These are phyloP conservation scores for Aplidium turbinatum DNA, from an alignment of 23 tunicate genomes.

Conservation along the genomic window DNA sequence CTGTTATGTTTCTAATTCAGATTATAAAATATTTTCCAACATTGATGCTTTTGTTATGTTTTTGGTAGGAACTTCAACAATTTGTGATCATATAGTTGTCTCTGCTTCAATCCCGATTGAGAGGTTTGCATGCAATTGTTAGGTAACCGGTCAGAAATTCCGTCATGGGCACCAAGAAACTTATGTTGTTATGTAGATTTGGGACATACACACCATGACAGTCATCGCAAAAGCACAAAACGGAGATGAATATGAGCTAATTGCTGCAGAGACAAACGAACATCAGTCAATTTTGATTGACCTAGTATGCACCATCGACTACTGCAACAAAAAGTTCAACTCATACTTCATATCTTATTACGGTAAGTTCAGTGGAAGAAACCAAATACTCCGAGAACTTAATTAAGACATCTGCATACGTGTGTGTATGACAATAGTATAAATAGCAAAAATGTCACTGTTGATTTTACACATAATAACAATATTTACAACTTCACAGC, in stretches of 20 bases:
- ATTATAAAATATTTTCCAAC: too few species aligned
- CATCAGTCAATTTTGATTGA: conserved; percentile 8
- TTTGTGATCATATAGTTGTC: too few species aligned
- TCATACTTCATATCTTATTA: conserved; percentile 24
- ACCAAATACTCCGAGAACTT: not conserved
- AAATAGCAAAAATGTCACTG: not conserved
- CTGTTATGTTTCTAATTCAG: too few species aligned
- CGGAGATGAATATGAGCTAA: not conserved
- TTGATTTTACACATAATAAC: not conserved
- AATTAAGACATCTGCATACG: not conserved
- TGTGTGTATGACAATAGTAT: not conserved
- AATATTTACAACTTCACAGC: not conserved
- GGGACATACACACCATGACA: conserved; percentile 24
- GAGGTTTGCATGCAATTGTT: too few species aligned
- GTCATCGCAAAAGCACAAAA: not conserved
- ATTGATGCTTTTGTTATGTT: too few species aligned
- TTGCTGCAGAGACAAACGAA: conserved; percentile 8
- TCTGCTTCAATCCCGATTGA: too few species aligned
- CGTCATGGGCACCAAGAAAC: too few species aligned
- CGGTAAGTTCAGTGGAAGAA: conserved; percentile 3
- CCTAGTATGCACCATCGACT: not conserved
- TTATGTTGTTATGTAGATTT: conserved; percentile 11
- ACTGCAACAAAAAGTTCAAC: not conserved
- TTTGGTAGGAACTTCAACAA: too few species aligned
- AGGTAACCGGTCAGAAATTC: too few species aligned